Evolutionary conservation across 2,797 vertebrate genomes (phyloP), one percentile per base, ranked within the genome.

Genomic region (Coregonus suidteri): DNA sequence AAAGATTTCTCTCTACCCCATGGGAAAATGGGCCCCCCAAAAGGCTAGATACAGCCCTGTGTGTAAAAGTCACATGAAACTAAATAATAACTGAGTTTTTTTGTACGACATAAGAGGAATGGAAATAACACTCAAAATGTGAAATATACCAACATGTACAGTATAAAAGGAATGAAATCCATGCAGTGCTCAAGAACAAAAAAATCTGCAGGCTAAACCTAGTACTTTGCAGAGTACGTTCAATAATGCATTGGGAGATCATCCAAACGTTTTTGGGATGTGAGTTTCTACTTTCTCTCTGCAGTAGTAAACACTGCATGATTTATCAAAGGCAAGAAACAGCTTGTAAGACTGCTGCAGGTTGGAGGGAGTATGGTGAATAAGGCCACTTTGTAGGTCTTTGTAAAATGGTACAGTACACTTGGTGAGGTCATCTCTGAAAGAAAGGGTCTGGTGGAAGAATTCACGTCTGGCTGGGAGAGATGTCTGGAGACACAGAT

Each of bases 301-400:
- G 83, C 84, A 74, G 86, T 87, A 82, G 87, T 92, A 92, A 92
- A 89, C 85, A 90, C 88, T 92, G 86, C 86, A 90, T 91, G 86
- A 91, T 90, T 91, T 90, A 92, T 91, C 88, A 88, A 87, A 90
- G 54, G 53, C 7, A 37, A 37, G 71, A 86, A 84, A 84, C 87
- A 84, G 81, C 81, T 85, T 86, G 85, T 85, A 74, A 52, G 81
- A 66, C 53, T 85, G 85, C 78, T 75, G 79, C 81, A 84, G 79
- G 85, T 86, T 86, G 79, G 66, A 77, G 52, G 51, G 74, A 78
- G 79, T 78, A 75, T 74, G 82, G 71, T 77, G 73, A 70, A 82
- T 81, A 1, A 83, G 79, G 80, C 81, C 76, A 56, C 80, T 73
- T 62, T 41, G 73, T 66, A 51, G 56, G 0, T 35, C 75, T 54